Base-by-base conservation (phyloP, 2,113 vertebrate species). In the Labeo rohita region DNA sequence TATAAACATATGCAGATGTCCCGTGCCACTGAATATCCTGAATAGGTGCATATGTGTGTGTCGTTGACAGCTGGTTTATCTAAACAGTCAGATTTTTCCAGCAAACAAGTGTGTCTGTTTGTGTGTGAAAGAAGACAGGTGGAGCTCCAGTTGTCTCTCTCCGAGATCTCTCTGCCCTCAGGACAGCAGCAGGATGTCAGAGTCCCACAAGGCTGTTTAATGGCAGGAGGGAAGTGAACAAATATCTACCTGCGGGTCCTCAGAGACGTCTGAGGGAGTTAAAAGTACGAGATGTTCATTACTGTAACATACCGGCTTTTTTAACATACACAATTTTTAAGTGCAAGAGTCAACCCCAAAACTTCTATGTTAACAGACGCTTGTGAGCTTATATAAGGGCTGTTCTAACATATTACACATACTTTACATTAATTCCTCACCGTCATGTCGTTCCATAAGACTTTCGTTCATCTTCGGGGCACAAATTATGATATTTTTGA, bases 201-300 rank as follows among this genome's bases (percentile, higher is more conserved):
- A 79, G 85, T 79, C 12, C 84, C 85, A 74, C 73, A 82, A 47
- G 80, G 50, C 65, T 52, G 66, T 88, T 84, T 87, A 72, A 63
- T 68, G 84, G 72, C 88, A 86, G 82, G 77, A 83, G 78, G 85
- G 66, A 76, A 73, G 61, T 50, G 76, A 72, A 72, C 21, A 83
- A 87, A 81, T 78, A 87, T 65, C 87, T 87, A 50, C 84, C 86
- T 87, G 81, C 28, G 61, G 80, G 39, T 84, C 47, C 72, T 82
- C 54, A 52, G 49, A 49, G 6, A 56, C 7, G 23, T 21, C 80
- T 75, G 36, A 84, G 56, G 74, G 23, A 81, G 74, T 76, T 49
- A 63, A 75, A 21, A 36, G 75, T 8, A 56, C 13, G 0, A 56
- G 36, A 45, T 66, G 12, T 10, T 12, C 45, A 11, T 18, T 66